Base-by-base conservation (phyloP, 2,888 invertebrate genomes). In the Cynaeus angustus region DNA sequence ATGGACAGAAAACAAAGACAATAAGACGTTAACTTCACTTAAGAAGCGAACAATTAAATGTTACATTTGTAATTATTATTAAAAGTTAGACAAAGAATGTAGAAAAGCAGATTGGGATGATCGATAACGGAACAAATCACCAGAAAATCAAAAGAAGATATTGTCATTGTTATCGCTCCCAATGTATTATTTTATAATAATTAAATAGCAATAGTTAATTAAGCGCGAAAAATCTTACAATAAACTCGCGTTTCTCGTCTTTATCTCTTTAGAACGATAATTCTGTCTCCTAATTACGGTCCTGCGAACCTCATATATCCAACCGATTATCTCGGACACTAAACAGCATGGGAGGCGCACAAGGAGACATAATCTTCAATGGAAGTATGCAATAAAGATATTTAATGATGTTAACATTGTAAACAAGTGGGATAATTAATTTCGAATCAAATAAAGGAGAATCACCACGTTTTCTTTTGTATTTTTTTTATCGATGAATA, bases 331-430 rank as follows among this genome's bases (percentile, higher is more conserved):
- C 30, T 58, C 45, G 3, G 45, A 43, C 58, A 45, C 45, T 58
- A 30, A 59, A 61, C 61, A 61, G 48, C 50, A 48, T 48, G 37
- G 61, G 12, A 61, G 61, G 61, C 61, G 52, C 38, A 52, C 64
- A 64, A 53, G 43, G 38, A 48, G 62, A 62, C 62, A 62, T 62
- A 62, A 50, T 62, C 62, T 62, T 50, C 16, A 64, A 64, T 53
- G 64, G 50, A 62, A 50, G 16, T 37, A 64, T 45, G 64, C 53
- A 38, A 52, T 64, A 62, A 62, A 62, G 21, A 48, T 50, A 62
- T 62, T 50, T 62, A 62, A 62, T 62, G 62, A 62, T 48, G 62
- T 48, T 62, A 62, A 62, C 62, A 43, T 64, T 64, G 64, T 64
- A 52, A 64, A 53, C 64, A 64, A 53, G 43, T 26, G 45, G 33